Base-by-base conservation (phyloP, 2,888 invertebrate species). In the Chrysotoxum bicinctum region DNA sequence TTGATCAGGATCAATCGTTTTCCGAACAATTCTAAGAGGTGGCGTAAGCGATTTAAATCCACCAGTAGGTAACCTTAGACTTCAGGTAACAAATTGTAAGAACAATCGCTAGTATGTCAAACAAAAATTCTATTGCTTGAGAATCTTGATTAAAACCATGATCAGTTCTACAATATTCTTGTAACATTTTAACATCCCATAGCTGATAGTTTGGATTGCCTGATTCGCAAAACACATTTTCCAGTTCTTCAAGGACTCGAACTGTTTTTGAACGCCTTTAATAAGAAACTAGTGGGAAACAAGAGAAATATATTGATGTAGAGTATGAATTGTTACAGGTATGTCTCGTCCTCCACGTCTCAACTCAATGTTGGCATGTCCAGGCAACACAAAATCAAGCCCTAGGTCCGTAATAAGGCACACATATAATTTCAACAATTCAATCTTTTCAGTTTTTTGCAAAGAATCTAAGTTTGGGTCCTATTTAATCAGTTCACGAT, bases 21-120 rank as follows among this genome's bases (percentile, higher is more conserved):
- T 99, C 87, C 98, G 95, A 76, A 99, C 99, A 91, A 99, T 98
- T 75, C 99, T 99, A 91, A 99, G 93, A 43, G 98, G 98, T 87
- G 99, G 99, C 84, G 97, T 97, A 88, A 99, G 93, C 87, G 98
- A 95, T 91, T 98, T 97, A 92, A 98, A 98, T 95, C 99, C 99
- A 93, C 99, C 99, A 88, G 99, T 98, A 87, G 99, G 99, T 90
- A 99, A 94, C 87, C 99, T 94, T 1, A 99, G 99, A 89, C 98
- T 99, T 87, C 99, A 99, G 56, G 99, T 99, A 80, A 99, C 97
- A 93, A 99, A 99, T 93, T 99, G 99, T 89, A 99, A 94, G 93
- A 99, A 99, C 89, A 96, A 95, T 81, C 99, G 95, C 92, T 89
- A 99, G 94, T 87, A 99, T 96, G 92, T 99, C 97, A 91, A 98